Evolutionary conservation across 2,113 vertebrate species (phyloP).

Genomic region (Neotragus moschatus): DNA sequence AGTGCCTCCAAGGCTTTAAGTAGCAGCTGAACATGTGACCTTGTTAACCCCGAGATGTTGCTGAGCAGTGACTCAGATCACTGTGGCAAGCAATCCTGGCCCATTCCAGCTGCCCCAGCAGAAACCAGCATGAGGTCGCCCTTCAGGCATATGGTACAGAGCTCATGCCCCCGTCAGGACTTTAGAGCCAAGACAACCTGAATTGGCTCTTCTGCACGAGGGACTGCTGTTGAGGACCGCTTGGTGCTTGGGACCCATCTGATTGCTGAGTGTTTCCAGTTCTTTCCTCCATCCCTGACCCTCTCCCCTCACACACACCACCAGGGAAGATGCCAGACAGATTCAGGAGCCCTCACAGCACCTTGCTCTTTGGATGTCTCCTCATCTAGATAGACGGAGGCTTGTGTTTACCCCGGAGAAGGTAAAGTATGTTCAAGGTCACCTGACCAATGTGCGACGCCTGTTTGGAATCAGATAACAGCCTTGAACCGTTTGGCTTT

Average conservation of each 20-base stretch:
- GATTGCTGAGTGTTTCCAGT: conserved; percentile 34
- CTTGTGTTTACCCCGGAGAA: conserved; percentile 36
- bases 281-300: neutral
- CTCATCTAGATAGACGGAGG: conserved; percentile 24
- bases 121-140: conserved; percentile 40
- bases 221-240: neutral
- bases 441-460: neutral
- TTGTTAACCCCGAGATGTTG: conserved; percentile 63
- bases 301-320: neutral
- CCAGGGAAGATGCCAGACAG: neutral
- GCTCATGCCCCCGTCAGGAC: neutral
- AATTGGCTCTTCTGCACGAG: neutral
- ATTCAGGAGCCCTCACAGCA: conserved; percentile 18
- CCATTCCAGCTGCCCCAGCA: conserved; percentile 45
- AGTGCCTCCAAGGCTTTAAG: conserved; percentile 68
- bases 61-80: conserved; percentile 57
- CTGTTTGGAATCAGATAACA: conserved; percentile 29
- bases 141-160: neutral
- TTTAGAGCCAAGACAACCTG: conserved; percentile 13
- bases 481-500: conserved; percentile 12
- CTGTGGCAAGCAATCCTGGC: neutral
- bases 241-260: conserved; percentile 38
- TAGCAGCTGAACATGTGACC: conserved; percentile 58
- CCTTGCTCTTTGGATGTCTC: conserved; percentile 43
- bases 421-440: conserved; percentile 31